Evolutionary conservation across 1,140 invertebrate species (phyloP).

Genomic region (Drosophila willistoni): DNA sequence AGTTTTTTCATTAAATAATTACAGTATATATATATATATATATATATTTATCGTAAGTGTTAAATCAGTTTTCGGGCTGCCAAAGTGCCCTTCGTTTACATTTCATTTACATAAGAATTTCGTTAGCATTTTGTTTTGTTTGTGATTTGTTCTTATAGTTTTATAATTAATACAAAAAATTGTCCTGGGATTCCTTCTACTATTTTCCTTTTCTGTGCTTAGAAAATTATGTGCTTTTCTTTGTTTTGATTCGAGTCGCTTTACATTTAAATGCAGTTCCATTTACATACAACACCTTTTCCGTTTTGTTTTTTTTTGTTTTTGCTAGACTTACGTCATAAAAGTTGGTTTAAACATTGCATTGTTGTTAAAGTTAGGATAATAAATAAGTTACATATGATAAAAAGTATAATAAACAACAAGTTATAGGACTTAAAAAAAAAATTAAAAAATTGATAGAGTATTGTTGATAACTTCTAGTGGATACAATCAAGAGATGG

Average conservation of each 20-base stretch:
- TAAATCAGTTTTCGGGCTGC: conserved; percentile 63
- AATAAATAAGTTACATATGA: conserved; percentile 76
- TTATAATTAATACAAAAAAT: conserved; percentile 70
- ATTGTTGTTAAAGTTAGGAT: conserved; percentile 69
- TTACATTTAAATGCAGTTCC: conserved; percentile 75
- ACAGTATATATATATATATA: conserved; percentile 53
- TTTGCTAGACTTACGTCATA: conserved; percentile 64
- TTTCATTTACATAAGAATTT: conserved; percentile 73
- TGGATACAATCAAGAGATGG: conserved; percentile 17
- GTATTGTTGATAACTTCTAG: conserved; percentile 39
- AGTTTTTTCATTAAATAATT: conserved; percentile 66
- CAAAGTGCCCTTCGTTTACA: conserved; percentile 64
- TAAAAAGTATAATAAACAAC: conserved; percentile 74
- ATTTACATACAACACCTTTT: conserved; percentile 62
- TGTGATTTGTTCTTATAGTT: conserved; percentile 40
- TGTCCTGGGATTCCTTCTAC: conserved; percentile 46
- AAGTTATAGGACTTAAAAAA: conserved; percentile 67
- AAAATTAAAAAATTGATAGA: conserved; percentile 37
- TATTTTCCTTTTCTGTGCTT: conserved; percentile 45
- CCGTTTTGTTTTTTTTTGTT: conserved; percentile 28
- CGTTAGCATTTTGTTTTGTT: conserved; percentile 48
- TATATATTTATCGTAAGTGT: conserved; percentile 72
- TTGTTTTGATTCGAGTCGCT: conserved; percentile 72
- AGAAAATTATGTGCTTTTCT: conserved; percentile 54
- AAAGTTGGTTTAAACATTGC: conserved; percentile 73